These are phyloP conservation scores for Sipha flava DNA, from an alignment of 1,140 invertebrate species.

Conservation along the genomic window DNA sequence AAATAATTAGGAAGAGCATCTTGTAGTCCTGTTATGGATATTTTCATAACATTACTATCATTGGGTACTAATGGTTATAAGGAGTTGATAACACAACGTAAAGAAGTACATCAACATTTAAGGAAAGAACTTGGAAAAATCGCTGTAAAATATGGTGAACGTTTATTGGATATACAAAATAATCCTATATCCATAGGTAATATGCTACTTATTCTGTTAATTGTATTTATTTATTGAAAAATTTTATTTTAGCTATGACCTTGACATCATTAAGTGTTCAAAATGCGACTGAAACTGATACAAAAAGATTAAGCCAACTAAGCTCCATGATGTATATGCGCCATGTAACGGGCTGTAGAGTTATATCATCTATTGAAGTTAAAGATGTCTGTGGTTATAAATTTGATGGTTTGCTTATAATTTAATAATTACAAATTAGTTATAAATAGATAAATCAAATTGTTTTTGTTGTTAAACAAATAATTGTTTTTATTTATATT, in stretches of 20 bases:
- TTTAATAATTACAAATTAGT: neutral
- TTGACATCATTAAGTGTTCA: slow-evolving; percentile 39
- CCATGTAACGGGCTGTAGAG: slow-evolving; percentile 61
- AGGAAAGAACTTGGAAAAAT: slow-evolving; percentile 53
- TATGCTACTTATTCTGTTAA: neutral
- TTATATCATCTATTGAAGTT: slow-evolving; percentile 49
- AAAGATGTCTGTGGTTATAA: slow-evolving; percentile 52
- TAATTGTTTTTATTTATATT: neutral
- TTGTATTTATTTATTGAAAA: neutral
- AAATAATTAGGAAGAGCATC: slow-evolving; percentile 57
- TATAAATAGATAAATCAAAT: neutral
- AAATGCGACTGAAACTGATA: slow-evolving; percentile 42
- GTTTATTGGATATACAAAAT: slow-evolving; percentile 55
- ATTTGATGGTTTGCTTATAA: slow-evolving; percentile 48
- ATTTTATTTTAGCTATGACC: slow-evolving; percentile 43
- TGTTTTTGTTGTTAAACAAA: too few relatives aligned
- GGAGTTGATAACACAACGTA: slow-evolving; percentile 55
- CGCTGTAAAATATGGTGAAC: slow-evolving; percentile 55
- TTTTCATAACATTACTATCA: slow-evolving; percentile 71
- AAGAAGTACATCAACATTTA: slow-evolving; percentile 59
- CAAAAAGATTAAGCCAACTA: slow-evolving; percentile 50
- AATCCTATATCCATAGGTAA: slow-evolving; percentile 71
- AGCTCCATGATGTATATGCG: slow-evolving; percentile 66
- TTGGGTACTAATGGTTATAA: slow-evolving; percentile 63
- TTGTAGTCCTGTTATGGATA: slow-evolving; percentile 61